phyloP scores from a whole-genome alignment of 2,113 vertebrate species.

The Eurypyga helias region DNA sequence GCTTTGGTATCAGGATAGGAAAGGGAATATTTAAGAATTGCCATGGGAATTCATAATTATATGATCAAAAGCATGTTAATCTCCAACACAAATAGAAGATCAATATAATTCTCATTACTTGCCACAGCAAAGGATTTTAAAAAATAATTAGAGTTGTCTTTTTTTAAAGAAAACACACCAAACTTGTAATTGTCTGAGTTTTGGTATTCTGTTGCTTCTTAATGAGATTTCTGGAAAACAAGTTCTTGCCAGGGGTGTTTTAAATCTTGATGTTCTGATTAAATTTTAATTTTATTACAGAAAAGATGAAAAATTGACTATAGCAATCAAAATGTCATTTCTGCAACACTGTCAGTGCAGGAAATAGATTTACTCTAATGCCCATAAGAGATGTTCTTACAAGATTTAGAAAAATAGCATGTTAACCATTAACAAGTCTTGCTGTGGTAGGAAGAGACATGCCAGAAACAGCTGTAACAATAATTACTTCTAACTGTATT shows the following conservation, averaged over 20 bases:
- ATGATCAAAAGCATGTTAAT: constrained; percentile 32
- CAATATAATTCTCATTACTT: background rate
- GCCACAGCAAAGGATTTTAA: constrained; percentile 7
- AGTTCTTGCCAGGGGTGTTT: background rate
- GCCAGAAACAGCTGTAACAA: background rate
- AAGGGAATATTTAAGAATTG: background rate
- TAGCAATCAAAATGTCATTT: background rate
- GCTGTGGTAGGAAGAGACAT: background rate
- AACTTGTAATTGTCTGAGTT: background rate
- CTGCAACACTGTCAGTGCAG: background rate
- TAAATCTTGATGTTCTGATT: background rate
- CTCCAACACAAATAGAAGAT: background rate
- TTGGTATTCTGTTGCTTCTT: background rate
- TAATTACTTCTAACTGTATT: background rate
- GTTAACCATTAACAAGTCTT: background rate
- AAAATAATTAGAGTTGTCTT: background rate
- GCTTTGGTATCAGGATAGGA: background rate
- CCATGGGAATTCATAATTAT: background rate
- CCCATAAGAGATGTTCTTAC: background rate
- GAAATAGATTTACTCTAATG: background rate
- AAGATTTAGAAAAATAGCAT: background rate
- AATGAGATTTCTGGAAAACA: background rate
- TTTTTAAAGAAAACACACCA: background rate
- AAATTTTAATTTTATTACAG: constrained; percentile 7
- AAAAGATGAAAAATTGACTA: background rate